phyloP scores from a whole-genome alignment of 1,140 invertebrate genomes.

The Epicauta chinensis region DNA sequence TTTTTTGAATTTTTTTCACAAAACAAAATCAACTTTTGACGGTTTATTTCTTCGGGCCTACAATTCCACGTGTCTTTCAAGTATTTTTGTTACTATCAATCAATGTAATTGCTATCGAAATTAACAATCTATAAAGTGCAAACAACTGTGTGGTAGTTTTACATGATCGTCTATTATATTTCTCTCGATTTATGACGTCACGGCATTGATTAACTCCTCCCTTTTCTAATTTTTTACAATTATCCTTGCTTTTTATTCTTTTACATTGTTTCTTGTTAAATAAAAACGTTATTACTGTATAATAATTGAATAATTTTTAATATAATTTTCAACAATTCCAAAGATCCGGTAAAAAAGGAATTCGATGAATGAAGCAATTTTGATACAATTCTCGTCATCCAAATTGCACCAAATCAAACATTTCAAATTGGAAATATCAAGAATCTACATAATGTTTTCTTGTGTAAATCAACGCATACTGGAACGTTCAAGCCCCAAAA shows the following conservation, averaged over 20 bases:
- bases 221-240: slow-evolving; percentile 25
- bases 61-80: too few species aligned
- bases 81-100: too few species aligned
- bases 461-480: too few species aligned
- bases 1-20: neutral
- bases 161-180: slow-evolving; percentile 23
- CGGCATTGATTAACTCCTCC: slow-evolving; percentile 26
- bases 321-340: neutral
- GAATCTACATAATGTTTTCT: too few species aligned
- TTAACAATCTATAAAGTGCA: neutral
- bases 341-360: too few species aligned
- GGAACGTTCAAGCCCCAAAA: neutral
- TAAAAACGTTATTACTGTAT: slow-evolving; percentile 4
- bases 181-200: slow-evolving; percentile 20
- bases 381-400: slow-evolving; percentile 1
- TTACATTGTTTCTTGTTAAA: slow-evolving; percentile 7
- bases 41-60: too few species aligned
- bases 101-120: too few species aligned
- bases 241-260: slow-evolving; percentile 26
- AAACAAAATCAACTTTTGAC: too few species aligned
- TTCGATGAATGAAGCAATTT: slow-evolving; percentile 2
- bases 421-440: too few species aligned
- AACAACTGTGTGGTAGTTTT: slow-evolving; percentile 5
- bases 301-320: slow-evolving; percentile 9
- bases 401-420: neutral